Evolutionary conservation across 1,140 invertebrate species (phyloP).

Genomic region (Calephelis nemesis): DNA sequence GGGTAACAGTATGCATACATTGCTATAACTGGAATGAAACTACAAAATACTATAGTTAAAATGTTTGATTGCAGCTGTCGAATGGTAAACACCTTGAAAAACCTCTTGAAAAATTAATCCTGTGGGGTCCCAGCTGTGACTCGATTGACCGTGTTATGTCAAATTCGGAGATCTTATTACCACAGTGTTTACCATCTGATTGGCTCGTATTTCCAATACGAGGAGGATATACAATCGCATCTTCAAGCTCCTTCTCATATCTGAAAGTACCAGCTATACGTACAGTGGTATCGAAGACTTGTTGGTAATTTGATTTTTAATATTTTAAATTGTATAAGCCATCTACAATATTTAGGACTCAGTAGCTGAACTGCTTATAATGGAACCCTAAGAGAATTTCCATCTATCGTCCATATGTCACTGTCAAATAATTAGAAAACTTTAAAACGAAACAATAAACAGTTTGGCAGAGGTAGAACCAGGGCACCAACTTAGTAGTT

Average conservation of each 20-base stretch:
- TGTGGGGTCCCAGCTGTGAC: constrained; percentile 49
- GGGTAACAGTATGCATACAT: no score
- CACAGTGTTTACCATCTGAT: constrained; percentile 34
- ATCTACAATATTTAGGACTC: no score
- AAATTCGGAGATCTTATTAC: constrained; percentile 30
- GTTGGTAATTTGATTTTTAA: constrained; percentile 36
- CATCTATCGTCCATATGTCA: no score
- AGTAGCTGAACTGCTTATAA: no score
- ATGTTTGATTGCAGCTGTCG: constrained; percentile 10
- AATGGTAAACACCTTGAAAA: constrained; percentile 22
- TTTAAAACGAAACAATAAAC: no score
- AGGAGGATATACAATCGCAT: constrained; percentile 39
- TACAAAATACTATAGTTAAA: no score
- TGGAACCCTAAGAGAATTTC: no score
- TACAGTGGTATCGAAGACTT: constrained; percentile 37
- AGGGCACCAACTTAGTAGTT: no score
- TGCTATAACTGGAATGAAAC: no score
- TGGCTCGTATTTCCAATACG: constrained; percentile 39
- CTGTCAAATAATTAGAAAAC: no score
- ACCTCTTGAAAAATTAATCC: constrained; percentile 35
- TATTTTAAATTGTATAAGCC: no score
- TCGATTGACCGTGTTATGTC: constrained; percentile 41
- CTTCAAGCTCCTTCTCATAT: constrained; percentile 36
- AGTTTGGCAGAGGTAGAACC: no score
- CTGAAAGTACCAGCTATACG: constrained; percentile 34